Percentiles rank a stretch among this genome's conserved stretches.
phyloP scores from a whole-genome alignment of 2,888 invertebrate genomes.

The Drosophila acutilabella region DNA sequence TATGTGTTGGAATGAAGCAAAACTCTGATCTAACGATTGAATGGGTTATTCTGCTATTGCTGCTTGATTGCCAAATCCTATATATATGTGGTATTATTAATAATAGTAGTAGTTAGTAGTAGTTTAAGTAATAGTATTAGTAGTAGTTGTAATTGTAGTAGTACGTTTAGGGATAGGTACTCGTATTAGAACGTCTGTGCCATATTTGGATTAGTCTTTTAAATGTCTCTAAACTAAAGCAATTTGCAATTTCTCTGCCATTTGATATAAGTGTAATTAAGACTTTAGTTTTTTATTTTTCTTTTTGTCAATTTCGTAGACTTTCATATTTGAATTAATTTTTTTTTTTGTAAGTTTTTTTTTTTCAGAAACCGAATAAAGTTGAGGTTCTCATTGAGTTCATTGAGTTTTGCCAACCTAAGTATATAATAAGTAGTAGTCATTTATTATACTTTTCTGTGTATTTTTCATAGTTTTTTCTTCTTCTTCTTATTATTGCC shows the following conservation, averaged over 20 bases:
- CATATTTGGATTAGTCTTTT: constrained; percentile 34
- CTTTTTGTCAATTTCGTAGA: constrained; percentile 32
- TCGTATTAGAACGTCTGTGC: constrained; percentile 22
- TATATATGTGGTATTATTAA: constrained; percentile 14
- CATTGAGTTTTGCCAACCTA: constrained; percentile 59
- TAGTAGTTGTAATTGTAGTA: constrained; percentile 8
- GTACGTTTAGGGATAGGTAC: constrained; percentile 24
- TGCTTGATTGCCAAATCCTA: constrained; percentile 19
- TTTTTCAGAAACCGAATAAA: constrained; percentile 67
- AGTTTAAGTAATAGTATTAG: constrained; percentile 2
- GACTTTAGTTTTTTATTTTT: neutral
- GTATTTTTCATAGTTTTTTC: neutral
- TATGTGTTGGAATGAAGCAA: constrained; percentile 47
- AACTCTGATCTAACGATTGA: constrained; percentile 15
- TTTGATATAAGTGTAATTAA: constrained; percentile 35
- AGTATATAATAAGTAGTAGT: constrained; percentile 23
- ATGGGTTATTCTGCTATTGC: constrained; percentile 10
- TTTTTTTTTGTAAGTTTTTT: constrained; percentile 6
- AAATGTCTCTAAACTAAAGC: constrained; percentile 47
- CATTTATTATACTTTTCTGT: constrained; percentile 12
- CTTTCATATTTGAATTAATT: constrained; percentile 11
- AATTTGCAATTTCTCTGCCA: constrained; percentile 34
- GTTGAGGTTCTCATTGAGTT: constrained; percentile 70
- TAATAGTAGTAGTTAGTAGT: constrained; percentile 6
- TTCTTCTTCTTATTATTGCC: constrained; percentile 1